Conservation (phyloP, 2,113 vertebrate species). For the Phainopepla nitens region DNA sequence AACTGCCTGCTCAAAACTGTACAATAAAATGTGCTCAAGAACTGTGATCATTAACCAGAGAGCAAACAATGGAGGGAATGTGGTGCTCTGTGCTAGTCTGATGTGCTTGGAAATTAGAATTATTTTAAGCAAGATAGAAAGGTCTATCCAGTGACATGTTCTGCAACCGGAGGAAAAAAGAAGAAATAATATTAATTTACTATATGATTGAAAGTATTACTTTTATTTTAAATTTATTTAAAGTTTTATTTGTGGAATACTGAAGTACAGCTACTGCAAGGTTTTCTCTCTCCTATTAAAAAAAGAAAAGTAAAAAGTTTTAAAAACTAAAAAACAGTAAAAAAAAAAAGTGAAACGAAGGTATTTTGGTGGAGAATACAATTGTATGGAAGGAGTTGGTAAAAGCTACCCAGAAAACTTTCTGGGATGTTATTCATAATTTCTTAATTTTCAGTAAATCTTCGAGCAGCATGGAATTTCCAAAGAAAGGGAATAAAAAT, state of each 20-base stretch:
- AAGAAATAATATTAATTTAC: neutral
- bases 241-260: neutral
- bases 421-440: neutral
- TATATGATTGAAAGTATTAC: neutral
- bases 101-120: neutral
- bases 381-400: neutral
- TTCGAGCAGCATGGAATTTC: neutral
- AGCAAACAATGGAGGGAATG: neutral
- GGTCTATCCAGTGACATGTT: neutral
- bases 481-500: neutral
- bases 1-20: neutral
- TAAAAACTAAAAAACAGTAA: neutral
- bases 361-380: neutral
- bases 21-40: neutral
- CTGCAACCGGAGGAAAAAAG: neutral
- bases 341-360: neutral
- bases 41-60: accelerated
- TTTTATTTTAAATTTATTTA: neutral
- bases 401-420: neutral
- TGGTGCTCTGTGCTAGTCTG: neutral
- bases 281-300: neutral
- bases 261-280: neutral
- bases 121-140: neutral
- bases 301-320: neutral
- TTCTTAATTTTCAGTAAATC: neutral